Evolutionary conservation across 2,888 invertebrate species (phyloP), one percentile per base, ranked within the genome.

Genomic region (Tetropium fuscum): DNA sequence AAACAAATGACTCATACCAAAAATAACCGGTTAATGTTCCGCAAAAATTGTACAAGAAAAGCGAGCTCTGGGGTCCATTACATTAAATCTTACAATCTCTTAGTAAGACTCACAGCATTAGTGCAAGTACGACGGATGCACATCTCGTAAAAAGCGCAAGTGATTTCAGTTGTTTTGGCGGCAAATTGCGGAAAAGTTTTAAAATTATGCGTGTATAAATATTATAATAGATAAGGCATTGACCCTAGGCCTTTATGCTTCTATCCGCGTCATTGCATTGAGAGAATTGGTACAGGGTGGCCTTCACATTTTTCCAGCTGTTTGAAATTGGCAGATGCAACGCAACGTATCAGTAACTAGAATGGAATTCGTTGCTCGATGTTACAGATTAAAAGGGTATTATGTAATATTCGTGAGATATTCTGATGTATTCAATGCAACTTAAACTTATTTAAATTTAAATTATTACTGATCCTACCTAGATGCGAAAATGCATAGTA

Each of bases 151-250:
- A 54, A 54, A 54, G 54, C 54, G 44, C 38, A 44, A 53, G 54
- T 44, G 44, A 54, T 53, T 53, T 32, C 8, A 53, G 53, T 43
- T 16, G 18, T 36, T 54, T 36, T 20, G 25, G 22, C 38, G 54
- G n/a, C 44, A 45, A 54, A 54, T 54, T 54, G 43, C 54, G 54
- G 54, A 54, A 54, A 54, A 54, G 44, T 54, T 54, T 54, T 54
- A 54, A 27, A 36, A 45, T 45, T 36, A 57, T 45, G 43, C 44
- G 53, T 64, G 59, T 65, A 63, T 65, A 63, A 54, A 63, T 63
- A 63, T 63, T 63, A 63, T 59, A 64, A 63, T 69, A 66, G 69
- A 69, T 63, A 65, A 69, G 69, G 53, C 71, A 65, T 67, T 64
- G 71, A 69, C 69, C 60, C 27, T 22, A 8, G 10, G 20, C 13